phyloP scores from a whole-genome alignment of 2,113 vertebrate genomes.

The Tachycineta bicolor region DNA sequence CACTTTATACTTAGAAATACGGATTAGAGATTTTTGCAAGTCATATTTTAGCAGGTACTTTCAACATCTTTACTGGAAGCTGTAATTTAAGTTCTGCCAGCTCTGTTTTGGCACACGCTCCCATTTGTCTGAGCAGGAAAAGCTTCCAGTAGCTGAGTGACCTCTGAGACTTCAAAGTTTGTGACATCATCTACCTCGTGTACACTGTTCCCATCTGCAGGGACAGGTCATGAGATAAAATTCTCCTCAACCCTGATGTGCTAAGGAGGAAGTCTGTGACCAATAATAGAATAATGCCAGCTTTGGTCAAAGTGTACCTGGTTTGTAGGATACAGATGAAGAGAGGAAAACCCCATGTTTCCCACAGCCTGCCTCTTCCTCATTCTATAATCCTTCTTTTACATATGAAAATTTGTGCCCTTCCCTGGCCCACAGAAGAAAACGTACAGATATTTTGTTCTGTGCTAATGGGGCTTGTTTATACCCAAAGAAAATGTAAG shows the following conservation, averaged over 20 bases:
- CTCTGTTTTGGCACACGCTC: not conserved
- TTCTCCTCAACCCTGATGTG: not conserved
- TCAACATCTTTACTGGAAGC: conserved; percentile 62
- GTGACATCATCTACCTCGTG: not conserved
- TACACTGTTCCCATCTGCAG: not conserved
- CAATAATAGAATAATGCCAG: accelerated
- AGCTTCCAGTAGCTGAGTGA: not conserved
- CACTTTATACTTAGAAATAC: conserved; percentile 69
- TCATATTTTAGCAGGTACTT: conserved; percentile 36
- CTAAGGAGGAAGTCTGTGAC: not conserved
- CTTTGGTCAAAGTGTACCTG: not conserved
- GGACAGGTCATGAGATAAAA: not conserved
- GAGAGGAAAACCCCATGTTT: not conserved
- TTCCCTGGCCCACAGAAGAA: not conserved
- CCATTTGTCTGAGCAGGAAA: not conserved
- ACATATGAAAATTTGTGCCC: not conserved
- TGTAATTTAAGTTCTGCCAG: conserved; percentile 51
- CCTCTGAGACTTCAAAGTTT: not conserved
- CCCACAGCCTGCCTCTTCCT: not conserved
- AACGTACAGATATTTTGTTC: not conserved
- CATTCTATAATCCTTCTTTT: not conserved
- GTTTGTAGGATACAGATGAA: accelerated
- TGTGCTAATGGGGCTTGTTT: not conserved
- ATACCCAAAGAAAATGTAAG: not conserved
- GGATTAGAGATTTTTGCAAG: conserved; percentile 66